Evolutionary conservation across 1,140 invertebrate species (phyloP).

Genomic region (Halesus radiatus): DNA sequence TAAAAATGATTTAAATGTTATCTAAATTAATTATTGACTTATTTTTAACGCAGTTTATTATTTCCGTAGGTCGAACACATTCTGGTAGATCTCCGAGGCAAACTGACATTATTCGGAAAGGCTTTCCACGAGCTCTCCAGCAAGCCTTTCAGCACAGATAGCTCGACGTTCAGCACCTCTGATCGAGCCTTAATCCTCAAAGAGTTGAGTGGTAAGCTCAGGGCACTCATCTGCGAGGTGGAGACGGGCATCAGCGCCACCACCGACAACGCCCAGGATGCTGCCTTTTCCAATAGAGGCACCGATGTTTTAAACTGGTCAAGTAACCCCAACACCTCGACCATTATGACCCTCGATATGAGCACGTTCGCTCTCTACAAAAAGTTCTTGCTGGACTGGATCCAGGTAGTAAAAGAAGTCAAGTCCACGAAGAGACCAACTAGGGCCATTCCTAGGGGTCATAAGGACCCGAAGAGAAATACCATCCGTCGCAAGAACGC

Average conservation of each 20-base stretch:
- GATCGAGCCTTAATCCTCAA: slow-evolving; percentile 1
- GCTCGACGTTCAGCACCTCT: not conserved
- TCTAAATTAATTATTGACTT: not conserved
- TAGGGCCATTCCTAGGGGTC: not conserved
- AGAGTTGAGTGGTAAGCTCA: not conserved
- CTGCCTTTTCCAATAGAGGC: not conserved
- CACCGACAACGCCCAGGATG: not conserved
- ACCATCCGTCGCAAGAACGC: no score
- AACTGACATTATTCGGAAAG: not conserved
- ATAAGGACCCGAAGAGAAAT: not conserved
- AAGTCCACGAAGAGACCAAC: not conserved
- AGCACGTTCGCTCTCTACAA: slow-evolving; percentile 19
- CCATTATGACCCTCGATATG: slow-evolving; percentile 3
- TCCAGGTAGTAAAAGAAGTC: not conserved
- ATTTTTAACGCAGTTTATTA: not conserved
- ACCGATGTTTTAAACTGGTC: slow-evolving; percentile 5
- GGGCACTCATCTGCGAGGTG: slow-evolving; percentile 35
- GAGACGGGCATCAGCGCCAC: slow-evolving; percentile 26
- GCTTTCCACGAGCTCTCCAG: slow-evolving; percentile 23
- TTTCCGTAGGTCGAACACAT: slow-evolving; percentile 35
- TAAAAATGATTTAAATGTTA: not conserved
- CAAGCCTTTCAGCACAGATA: slow-evolving; percentile 7
- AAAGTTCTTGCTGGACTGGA: slow-evolving; percentile 32
- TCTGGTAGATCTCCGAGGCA: slow-evolving; percentile 20
- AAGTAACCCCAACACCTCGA: slow-evolving; percentile 13